Evolutionary conservation across 2,113 vertebrate genomes (phyloP), one percentile per base, ranked within the genome.

Genomic region (Scartelaos histophorus): DNA sequence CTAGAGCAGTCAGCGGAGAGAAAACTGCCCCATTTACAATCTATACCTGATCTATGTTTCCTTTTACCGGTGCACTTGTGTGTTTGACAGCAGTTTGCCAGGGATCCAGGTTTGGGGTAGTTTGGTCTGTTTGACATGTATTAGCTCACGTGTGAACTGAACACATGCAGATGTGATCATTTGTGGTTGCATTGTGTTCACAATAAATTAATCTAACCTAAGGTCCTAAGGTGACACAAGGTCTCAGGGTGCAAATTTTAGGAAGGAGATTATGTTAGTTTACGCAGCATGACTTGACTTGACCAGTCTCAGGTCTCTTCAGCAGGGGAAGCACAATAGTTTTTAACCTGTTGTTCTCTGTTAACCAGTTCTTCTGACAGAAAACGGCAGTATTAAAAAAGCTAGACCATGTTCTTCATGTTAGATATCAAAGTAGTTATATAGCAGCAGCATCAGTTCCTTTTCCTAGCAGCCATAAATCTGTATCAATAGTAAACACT

Each of bases 241-340:
- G 61, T n/a, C 61, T 21, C 21, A 19, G 17, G 34, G 43, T 64
- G 61, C 61, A 64, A 64, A 64, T 64, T 64, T 38, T 38, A 64
- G 61, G 56, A 64, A 64, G 61, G 6, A 43, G 9, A 21, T 21
- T 13, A 29, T 1, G 34, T 64, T n/a, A 43, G 34, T 64, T 64
- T 43, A 35, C 29, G 12, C 34, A 19, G 17, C 61, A 21, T 64
- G 34, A 43, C 34, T 3, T 38, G 61, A 64, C 61, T 43, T 64
- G 34, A 19, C 34, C 35, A 64, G 34, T 21, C 34, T n/a, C 34
- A n/a, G 19, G 16, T 38, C 10, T 38, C 57, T 60, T 60, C 57
- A 2, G 24, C 57, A 29, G 22, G 57, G 34, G 34, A 10, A 61
- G 34, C 58, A 15, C 12, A 61, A 29, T 2, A 58, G 21, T 24